Evolutionary conservation across 2,113 vertebrate genomes (phyloP).

Genomic region (Myocastor coypus): DNA sequence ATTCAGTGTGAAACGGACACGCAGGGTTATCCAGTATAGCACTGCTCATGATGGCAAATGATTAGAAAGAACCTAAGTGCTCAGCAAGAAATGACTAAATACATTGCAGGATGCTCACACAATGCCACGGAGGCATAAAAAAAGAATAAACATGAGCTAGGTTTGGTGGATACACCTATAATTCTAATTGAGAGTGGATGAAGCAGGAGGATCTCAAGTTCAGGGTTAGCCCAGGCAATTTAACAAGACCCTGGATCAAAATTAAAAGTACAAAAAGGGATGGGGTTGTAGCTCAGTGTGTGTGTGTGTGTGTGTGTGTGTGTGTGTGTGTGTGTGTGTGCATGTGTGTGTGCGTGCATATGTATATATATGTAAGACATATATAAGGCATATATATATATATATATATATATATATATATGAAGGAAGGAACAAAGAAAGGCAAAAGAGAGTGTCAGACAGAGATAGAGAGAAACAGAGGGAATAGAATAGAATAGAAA

Average conservation of each 20-base stretch:
- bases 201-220: background rate
- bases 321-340: no score
- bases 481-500: background rate
- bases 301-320: no score
- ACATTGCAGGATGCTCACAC: background rate
- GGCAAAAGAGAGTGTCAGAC: background rate
- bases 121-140: background rate
- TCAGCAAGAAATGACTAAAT: background rate
- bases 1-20: background rate
- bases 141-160: background rate
- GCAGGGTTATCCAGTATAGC: background rate
- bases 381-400: no score
- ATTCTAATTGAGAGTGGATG: background rate
- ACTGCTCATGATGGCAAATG: background rate
- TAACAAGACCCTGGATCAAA: background rate
- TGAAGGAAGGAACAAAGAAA: background rate
- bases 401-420: no score
- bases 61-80: background rate
- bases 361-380: no score
- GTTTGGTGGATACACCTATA: no score
- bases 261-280: background rate
- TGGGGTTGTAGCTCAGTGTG: background rate
- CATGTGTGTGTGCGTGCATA: no score
- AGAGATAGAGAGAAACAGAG: background rate
- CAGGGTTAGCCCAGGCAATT: background rate